Conservation (phyloP, 1,140 invertebrate genomes). For the Gonatopus flavifemur region DNA sequence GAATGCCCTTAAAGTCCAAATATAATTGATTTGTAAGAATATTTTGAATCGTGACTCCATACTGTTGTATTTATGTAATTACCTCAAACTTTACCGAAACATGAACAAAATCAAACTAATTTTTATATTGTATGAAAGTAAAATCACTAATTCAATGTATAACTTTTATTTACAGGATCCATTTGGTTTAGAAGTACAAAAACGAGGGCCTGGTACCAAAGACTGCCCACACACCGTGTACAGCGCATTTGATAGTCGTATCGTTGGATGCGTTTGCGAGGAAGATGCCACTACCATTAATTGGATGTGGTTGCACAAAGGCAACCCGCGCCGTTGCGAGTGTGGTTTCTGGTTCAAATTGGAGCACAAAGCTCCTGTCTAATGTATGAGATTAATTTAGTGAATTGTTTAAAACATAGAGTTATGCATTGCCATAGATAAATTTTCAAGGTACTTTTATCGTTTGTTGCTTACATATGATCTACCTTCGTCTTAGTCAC, state of each 20-base stretch:
- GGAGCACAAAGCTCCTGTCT: conserved; percentile 69
- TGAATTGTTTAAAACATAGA: conserved; percentile 47
- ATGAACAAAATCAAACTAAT: neutral
- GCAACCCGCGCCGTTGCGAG: conserved; percentile 85
- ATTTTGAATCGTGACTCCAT: neutral
- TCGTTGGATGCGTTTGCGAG: conserved; percentile 96
- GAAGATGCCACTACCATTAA: conserved; percentile 84
- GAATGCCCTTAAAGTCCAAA: neutral
- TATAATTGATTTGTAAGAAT: neutral
- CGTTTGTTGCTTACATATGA: conserved; percentile 19
- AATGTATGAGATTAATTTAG: conserved; percentile 50
- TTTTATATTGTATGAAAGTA: neutral
- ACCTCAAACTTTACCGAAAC: neutral
- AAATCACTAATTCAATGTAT: neutral
- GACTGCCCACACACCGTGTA: conserved; percentile 86
- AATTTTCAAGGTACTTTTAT: conserved; percentile 29
- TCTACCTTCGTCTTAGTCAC: neutral
- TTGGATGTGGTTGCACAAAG: conserved; percentile 94
- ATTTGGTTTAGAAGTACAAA: conserved; percentile 80
- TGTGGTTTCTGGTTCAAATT: conserved; percentile 98
- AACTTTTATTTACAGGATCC: conserved; percentile 69
- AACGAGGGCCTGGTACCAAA: conserved; percentile 80
- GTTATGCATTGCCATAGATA: conserved; percentile 40
- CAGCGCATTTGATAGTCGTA: conserved; percentile 82
- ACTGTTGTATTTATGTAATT: neutral